Percentiles rank a stretch among this genome's conserved stretches.
Conservation (phyloP, 2,888 invertebrate species). For the Sesamia inferens region DNA sequence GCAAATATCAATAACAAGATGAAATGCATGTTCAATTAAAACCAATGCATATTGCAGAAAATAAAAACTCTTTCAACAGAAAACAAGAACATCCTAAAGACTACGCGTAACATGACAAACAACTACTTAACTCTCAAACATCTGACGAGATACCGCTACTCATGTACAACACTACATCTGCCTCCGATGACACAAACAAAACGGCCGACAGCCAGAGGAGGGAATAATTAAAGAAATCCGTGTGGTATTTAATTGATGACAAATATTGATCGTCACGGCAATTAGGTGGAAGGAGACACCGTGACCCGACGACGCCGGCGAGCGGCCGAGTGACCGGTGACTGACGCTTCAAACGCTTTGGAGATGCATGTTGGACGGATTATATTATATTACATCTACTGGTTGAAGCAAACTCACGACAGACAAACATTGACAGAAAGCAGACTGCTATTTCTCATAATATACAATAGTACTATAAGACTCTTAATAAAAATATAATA, state of each 20-base stretch:
- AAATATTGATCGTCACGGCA: conserved; percentile 85
- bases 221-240: conserved; percentile 73
- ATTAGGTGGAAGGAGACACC: conserved; percentile 71
- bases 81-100: conserved; percentile 8
- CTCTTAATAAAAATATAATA: no score
- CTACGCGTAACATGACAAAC: conserved; percentile 47
- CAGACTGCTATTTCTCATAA: neutral
- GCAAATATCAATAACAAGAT: neutral
- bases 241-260: conserved; percentile 83
- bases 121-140: conserved; percentile 34
- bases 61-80: conserved; percentile 1
- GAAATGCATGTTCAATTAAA: neutral
- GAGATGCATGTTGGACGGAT: neutral
- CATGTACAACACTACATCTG: conserved; percentile 39
- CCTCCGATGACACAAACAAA: conserved; percentile 61
- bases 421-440: neutral
- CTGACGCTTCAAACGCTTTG: conserved; percentile 1
- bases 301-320: conserved; percentile 68
- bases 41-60: neutral
- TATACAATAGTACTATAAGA: no score
- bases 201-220: conserved; percentile 53
- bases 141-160: conserved; percentile 21
- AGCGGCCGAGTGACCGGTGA: conserved; percentile 33
- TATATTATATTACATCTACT: neutral
- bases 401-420: neutral